Percentiles rank a stretch among this genome's conserved stretches.
These are phyloP conservation scores for Plebejus anna DNA, from an alignment of 2,888 invertebrate genomes.

Conservation along the genomic window DNA sequence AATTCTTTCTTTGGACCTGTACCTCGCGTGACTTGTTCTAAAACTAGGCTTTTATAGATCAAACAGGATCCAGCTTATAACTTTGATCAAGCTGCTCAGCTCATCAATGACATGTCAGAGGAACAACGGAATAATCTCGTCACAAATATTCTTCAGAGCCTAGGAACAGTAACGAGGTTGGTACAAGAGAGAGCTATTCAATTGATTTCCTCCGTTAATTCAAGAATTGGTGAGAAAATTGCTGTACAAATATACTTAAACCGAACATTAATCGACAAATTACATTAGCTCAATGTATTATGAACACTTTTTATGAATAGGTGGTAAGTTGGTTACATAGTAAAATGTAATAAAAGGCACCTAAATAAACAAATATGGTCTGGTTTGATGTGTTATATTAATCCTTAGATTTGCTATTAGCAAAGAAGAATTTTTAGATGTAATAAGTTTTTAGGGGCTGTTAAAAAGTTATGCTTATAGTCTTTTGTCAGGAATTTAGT, in stretches of 20 bases:
- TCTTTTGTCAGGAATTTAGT: not conserved
- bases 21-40: constrained; percentile 78
- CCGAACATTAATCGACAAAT: not conserved
- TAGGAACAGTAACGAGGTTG: constrained; percentile 81
- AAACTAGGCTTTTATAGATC: constrained; percentile 68
- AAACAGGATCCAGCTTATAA: constrained; percentile 89
- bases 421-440: not conserved
- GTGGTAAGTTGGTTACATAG: not conserved
- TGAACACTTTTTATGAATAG: not conserved
- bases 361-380: not conserved
- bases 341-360: not conserved
- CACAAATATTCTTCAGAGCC: constrained; percentile 86
- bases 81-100: constrained; percentile 87
- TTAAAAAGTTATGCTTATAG: not conserved
- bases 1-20: constrained; percentile 93
- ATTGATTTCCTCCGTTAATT: constrained; percentile 18
- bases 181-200: constrained; percentile 64
- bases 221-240: constrained; percentile 26
- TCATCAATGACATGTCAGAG: constrained; percentile 85
- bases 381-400: not conserved
- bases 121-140: constrained; percentile 85
- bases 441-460: not conserved
- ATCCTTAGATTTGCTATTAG: not conserved
- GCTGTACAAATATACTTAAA: not conserved
- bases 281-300: not conserved